phyloP scores from a whole-genome alignment of 2,888 invertebrate genomes.

The Drosophila neutralis region DNA sequence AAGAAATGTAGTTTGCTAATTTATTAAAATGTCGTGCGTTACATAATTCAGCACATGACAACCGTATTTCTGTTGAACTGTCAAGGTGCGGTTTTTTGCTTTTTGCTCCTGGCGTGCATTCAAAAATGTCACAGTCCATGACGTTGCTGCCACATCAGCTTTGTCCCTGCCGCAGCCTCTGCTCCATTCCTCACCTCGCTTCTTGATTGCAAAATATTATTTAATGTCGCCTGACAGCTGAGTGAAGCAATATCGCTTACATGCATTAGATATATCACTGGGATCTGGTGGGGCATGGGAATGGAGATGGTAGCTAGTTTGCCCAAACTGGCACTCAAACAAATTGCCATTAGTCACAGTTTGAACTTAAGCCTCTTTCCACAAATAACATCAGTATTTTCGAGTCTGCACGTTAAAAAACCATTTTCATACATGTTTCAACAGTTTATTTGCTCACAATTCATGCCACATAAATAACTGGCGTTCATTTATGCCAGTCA shows the following conservation, averaged over 20 bases:
- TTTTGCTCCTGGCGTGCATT: conserved; percentile 64
- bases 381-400: conserved; percentile 4
- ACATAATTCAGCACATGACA: conserved; percentile 43
- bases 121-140: conserved; percentile 72
- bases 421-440: conserved; percentile 8
- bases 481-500: conserved; percentile 39
- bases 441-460: conserved; percentile 25
- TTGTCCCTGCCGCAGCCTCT: conserved; percentile 6
- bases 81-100: conserved; percentile 26
- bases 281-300: neutral
- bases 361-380: conserved; percentile 26
- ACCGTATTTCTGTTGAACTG: conserved; percentile 17
- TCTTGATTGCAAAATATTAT: conserved; percentile 73
- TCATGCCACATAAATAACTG: neutral
- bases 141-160: conserved; percentile 37
- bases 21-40: conserved; percentile 22
- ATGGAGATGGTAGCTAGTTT: neutral
- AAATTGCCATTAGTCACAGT: conserved; percentile 69
- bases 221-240: conserved; percentile 76
- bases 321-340: conserved; percentile 57
- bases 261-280: conserved; percentile 66
- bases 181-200: neutral
- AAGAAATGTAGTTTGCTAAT: conserved; percentile 62
- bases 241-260: conserved; percentile 78
- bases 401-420: conserved; percentile 7